A percentile compares a stretch with the other conserved stretches of the same genome.
Evolutionary conservation across 1,140 invertebrate species (phyloP).

Genomic region (Holotrichia oblita): DNA sequence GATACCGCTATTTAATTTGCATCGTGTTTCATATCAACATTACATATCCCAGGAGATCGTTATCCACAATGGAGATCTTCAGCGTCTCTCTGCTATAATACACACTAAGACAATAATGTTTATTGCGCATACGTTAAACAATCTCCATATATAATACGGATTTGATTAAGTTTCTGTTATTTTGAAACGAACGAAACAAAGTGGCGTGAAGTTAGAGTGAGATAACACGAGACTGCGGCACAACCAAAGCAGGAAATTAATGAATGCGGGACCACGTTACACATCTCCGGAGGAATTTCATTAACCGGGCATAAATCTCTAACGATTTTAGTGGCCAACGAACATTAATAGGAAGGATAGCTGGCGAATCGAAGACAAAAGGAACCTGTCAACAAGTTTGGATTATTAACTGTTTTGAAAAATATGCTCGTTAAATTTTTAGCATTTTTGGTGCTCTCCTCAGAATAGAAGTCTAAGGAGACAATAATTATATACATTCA

Average conservation of each 20-base stretch:
- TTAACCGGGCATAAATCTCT: conserved; percentile 33
- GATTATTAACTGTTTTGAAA: not conserved
- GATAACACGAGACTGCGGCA: conserved; percentile 7
- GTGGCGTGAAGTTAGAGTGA: not conserved
- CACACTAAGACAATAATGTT: conserved; percentile 21
- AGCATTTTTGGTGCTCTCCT: not conserved
- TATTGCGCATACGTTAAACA: conserved; percentile 30
- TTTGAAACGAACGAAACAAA: conserved; percentile 3
- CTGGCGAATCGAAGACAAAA: not conserved
- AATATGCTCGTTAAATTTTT: not conserved
- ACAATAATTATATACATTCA: no score
- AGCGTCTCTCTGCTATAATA: not conserved
- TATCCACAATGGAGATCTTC: not conserved
- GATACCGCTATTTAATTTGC: conserved; percentile 14
- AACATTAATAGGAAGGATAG: conserved; percentile 12
- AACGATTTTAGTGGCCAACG: conserved; percentile 34
- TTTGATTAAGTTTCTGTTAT: conserved; percentile 37
- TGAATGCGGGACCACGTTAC: conserved; percentile 29
- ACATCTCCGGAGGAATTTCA: conserved; percentile 32
- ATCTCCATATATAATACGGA: conserved; percentile 24
- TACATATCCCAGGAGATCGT: not conserved
- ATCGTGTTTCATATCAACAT: conserved; percentile 3
- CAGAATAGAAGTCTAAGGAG: no score
- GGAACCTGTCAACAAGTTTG: not conserved
- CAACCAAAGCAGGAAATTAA: conserved; percentile 29